These are phyloP conservation scores for Ianthella basta DNA, from an alignment of 37 sponge, comb jelly and placozoan genomes.

Conservation along the genomic window DNA sequence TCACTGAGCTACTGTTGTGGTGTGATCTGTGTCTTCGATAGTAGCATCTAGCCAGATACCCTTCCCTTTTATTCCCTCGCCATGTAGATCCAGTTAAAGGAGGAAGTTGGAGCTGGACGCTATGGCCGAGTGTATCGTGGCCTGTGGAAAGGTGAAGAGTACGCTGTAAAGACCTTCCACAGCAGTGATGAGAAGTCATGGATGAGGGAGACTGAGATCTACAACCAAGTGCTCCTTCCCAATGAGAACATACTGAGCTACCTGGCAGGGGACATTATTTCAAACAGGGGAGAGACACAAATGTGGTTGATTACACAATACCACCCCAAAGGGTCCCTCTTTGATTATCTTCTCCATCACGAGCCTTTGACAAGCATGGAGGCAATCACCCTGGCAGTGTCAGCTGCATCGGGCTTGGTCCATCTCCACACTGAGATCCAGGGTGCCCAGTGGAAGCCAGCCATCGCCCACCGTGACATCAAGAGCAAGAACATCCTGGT, in stretches of 20 bases:
- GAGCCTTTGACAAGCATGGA: slow-evolving; percentile 44
- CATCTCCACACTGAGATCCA: slow-evolving; percentile 80
- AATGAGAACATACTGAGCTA: slow-evolving; percentile 83
- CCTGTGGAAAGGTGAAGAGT: slow-evolving; percentile 65
- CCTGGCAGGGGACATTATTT: slow-evolving; percentile 58
- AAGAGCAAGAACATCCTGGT: slow-evolving; percentile 96
- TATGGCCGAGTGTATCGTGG: slow-evolving; percentile 85
- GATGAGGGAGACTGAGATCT: slow-evolving; percentile 83
- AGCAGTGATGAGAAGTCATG: slow-evolving; percentile 84
- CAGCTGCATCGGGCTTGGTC: slow-evolving; percentile 66
- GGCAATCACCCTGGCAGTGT: slow-evolving; percentile 37
- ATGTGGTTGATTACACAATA: slow-evolving; percentile 90
- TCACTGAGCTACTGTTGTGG: too few relatives aligned
- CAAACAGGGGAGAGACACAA: slow-evolving; percentile 69
- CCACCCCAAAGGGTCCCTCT: slow-evolving; percentile 80
- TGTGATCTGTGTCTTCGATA: too few relatives aligned
- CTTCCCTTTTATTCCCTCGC: too few relatives aligned
- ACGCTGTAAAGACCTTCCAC: slow-evolving; percentile 92
- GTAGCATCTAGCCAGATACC: too few relatives aligned
- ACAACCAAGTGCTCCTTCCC: slow-evolving; percentile 65
- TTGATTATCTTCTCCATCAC: slow-evolving; percentile 49
- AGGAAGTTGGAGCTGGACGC: slow-evolving; percentile 81
- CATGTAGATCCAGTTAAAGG: slow-evolving; percentile 55
- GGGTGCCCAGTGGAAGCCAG: slow-evolving; percentile 68
- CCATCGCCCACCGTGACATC: slow-evolving; percentile 94